Evolutionary conservation across 1,140 invertebrate species (phyloP), one percentile per base, ranked within the genome.

Genomic region (Maniola jurtina): DNA sequence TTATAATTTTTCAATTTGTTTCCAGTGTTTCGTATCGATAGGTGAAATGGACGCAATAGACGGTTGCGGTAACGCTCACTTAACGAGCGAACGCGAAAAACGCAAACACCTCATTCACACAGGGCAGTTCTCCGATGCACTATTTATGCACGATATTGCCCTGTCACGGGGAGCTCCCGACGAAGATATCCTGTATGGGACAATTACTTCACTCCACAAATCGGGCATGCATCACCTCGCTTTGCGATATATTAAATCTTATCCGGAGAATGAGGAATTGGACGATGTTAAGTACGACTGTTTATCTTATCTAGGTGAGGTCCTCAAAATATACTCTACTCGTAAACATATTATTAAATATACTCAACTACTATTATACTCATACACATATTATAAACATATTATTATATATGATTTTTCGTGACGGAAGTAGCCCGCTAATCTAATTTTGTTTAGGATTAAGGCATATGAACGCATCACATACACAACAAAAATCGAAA

Each of bases 231-330:
- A 90, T 60, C 84, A 91, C 65, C 70, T 91, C 33, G 86, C 89
- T 5, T 54, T 88, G n/a, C 86, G 83, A 57, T 90, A 90, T 57
- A 89, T 89, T 13, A 81, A 88, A n/a, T 82, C 81, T 0, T 67
- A 80, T 34, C 81, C 81, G 0, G 76, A 83, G 11, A 76, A 72
- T 33, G 81, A 84, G 6, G 34, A 79, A 7, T 67, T 91, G 7
- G 79, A 88, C 56, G 86, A 91, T 65, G 71, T 91, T 6, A 90
- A 94, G 65, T 94, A 93, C 68, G 93, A 94, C 61, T 92, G 92
- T 65, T 83, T 93, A 55, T 73, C 85, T 2, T 83, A 75, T 58
- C 68, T 89, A 8, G 87, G 85, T 89, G 61, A 47, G 67, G 60
- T 35, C 15, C 9, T 38, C 38, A 6, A 7, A 6, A 38, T 9